A percentile compares a stretch with the other conserved stretches of the same genome.
These are phyloP conservation scores for Oncorhynchus kisutch DNA, from an alignment of 2,113 vertebrate genomes.

Conservation along the genomic window DNA sequence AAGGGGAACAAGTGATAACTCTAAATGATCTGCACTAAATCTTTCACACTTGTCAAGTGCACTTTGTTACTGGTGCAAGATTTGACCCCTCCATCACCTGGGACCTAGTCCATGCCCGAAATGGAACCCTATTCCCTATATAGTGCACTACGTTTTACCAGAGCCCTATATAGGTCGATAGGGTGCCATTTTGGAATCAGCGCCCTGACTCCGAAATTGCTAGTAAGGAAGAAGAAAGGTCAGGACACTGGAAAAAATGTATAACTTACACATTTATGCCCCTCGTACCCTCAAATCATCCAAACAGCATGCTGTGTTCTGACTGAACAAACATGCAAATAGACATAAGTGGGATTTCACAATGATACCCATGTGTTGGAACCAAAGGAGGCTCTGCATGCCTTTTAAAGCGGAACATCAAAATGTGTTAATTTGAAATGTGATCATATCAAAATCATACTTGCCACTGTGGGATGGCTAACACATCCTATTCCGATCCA, in stretches of 20 bases:
- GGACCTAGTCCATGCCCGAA: constrained; percentile 48
- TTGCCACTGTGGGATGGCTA: neutral
- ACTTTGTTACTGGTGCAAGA: constrained; percentile 63
- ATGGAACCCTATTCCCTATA: too few species aligned
- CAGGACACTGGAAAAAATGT: constrained; percentile 56
- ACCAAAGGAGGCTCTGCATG: neutral
- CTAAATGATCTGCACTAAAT: constrained; percentile 71
- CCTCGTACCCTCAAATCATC: constrained; percentile 51
- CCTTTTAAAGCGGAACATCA: neutral
- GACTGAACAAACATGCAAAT: neutral
- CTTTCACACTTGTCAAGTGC: constrained; percentile 73
- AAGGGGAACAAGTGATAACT: constrained; percentile 71
- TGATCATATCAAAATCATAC: neutral
- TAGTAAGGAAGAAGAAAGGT: constrained; percentile 11
- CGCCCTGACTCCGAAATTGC: constrained; percentile 45
- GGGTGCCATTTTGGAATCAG: too few species aligned
- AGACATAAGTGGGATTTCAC: neutral
- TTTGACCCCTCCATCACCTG: constrained; percentile 58
- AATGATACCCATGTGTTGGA: neutral
- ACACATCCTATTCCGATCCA: too few species aligned
- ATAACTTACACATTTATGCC: constrained; percentile 48
- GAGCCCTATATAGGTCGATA: too few species aligned
- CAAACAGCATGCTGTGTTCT: constrained; percentile 11
- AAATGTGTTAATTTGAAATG: neutral
- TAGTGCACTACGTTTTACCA: too few species aligned